Conservation (phyloP, 2,113 vertebrate species). For the Ibidorhyncha struthersii region DNA sequence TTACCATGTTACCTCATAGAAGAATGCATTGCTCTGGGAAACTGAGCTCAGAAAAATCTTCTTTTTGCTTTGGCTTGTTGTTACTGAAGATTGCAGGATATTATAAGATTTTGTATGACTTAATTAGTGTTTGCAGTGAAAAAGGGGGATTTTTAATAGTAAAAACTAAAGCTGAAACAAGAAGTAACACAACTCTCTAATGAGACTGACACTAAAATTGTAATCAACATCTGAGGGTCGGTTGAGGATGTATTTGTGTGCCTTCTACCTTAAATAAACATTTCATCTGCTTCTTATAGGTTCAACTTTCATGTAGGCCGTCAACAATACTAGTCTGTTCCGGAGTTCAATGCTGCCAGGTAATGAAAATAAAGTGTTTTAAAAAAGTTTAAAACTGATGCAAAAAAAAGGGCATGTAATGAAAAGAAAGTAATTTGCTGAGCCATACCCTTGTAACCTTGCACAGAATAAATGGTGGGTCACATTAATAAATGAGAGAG, state of each 20-base stretch:
- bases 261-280: not conserved
- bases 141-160: not conserved
- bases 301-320: not conserved
- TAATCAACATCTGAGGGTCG: not conserved
- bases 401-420: not conserved
- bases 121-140: not conserved
- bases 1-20: not conserved
- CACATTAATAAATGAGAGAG: not conserved
- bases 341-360: not conserved
- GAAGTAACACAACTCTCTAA: not conserved
- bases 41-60: not conserved
- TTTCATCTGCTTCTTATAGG: not conserved
- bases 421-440: not conserved
- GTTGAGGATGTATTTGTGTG: not conserved
- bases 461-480: not conserved
- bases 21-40: not conserved
- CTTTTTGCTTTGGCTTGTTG: not conserved
- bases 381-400: not conserved
- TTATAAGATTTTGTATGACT: not conserved
- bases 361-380: not conserved
- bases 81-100: not conserved
- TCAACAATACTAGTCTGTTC: not conserved
- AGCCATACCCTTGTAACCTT: not conserved
- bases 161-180: not conserved
- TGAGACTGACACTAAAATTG: not conserved